Evolutionary conservation across 2,113 vertebrate species (phyloP), one percentile per base, ranked within the genome.

Genomic region (Saguinus midas): DNA sequence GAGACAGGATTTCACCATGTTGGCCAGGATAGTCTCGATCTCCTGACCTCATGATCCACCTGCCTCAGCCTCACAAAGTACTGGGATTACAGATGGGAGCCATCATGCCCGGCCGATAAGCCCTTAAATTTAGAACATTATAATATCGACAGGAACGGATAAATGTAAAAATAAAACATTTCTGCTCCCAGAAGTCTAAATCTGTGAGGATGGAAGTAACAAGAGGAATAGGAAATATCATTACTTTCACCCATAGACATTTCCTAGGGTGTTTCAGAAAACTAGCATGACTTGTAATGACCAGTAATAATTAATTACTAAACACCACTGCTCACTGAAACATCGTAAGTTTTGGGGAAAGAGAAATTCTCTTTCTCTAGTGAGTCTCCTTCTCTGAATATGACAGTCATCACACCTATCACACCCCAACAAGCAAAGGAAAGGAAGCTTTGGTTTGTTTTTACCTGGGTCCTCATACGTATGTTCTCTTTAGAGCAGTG

Each of bases 101-200:
- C 52, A 17, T 17, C 16, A 17, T 17, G 52, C 16, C 16, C 5
- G 0, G 52, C 52, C 37, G 91, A n/a, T 95, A 98, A 98, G 70
- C 37, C 87, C 91, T 88, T 94, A 91, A 48, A 92, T 93, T 83
- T 52, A 87, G 64, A 73, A 79, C 58, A 96, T 92, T 95, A 68
- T 37, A 79, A 78, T 86, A 78, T 29, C 68, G 35, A 91, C 73
- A 75, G 55, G 95, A 92, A 16, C 83, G 55, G 89, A 91, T 55
- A 90, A 96, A 76, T 8, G 37, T 87, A 96, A 83, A 96, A 96
- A 85, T 8, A 88, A 97, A 95, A 81, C 86, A 3, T 87, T 98
- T 98, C 40, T 87, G 52, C 64, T 93, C 55, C 52, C 87, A 85
- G 75, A 97, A 95, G 43, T 83, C 95, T 87, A 82, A 81, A 29